Percentiles rank a stretch among this genome's conserved stretches.
phyloP scores from a whole-genome alignment of 2,888 invertebrate genomes.

The Lasioglossum lativentre region DNA sequence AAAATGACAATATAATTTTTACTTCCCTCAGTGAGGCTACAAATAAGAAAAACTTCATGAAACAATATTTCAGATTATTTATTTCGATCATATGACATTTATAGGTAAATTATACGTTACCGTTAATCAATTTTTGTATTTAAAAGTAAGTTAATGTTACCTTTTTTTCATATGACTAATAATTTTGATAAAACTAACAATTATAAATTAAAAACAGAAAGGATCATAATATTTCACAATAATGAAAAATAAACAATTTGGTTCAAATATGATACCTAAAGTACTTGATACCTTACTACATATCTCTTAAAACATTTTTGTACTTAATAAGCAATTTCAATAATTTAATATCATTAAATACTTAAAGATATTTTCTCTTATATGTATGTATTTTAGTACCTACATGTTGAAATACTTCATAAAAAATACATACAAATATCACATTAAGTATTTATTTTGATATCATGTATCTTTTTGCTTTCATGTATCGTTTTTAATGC shows the following conservation, averaged over 20 bases:
- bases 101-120: background rate
- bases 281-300: background rate
- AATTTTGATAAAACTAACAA: background rate
- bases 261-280: background rate
- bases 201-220: background rate
- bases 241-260: background rate
- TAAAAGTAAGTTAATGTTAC: background rate
- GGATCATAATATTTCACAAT: background rate
- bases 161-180: background rate
- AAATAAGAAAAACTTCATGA: background rate
- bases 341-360: constrained; percentile 1
- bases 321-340: background rate
- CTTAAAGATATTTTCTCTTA: background rate
- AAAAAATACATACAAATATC: constrained; percentile 42
- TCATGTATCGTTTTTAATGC: background rate
- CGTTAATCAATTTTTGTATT: background rate
- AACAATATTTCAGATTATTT: background rate
- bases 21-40: background rate
- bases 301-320: constrained; percentile 11
- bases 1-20: background rate
- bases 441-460: constrained; percentile 27
- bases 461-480: constrained; percentile 17
- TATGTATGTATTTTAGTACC: background rate
- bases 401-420: constrained; percentile 28
- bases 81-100: background rate